Base-by-base conservation (phyloP, 2,113 vertebrate genomes). In the Trinectes maculatus region DNA sequence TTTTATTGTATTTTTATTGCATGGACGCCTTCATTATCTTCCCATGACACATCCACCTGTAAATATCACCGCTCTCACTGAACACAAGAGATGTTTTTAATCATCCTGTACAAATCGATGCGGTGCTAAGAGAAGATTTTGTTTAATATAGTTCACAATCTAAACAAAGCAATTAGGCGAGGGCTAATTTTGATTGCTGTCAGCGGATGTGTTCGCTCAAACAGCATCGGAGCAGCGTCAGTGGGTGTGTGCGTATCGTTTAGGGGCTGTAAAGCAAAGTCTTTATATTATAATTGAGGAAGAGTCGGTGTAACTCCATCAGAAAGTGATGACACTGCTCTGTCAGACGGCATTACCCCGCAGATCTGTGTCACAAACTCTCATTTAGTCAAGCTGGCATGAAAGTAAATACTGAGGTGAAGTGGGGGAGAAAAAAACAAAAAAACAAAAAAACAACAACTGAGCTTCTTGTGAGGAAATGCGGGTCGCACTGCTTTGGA, bases 401-500 rank as follows among this genome's bases (percentile, higher is more conserved):
- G 3, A 67, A 79, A 74, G 69, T 67, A 81, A 85, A 83, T 46
- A 57, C 33, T 8, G 61, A 66, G 58, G 57, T 51, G 22, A 39
- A 10, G 22, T 22, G 44, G 34, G 28, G 2, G 29, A 53, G 40
- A 44, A 43, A 9, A 29, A 25, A 21, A 22, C 40, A 71, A 71
- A 71, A 77, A 39, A 4, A 1, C 9, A 12, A 46, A 19, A 9
- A 19, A 19, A 19, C 9, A 42, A 19, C 8, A 10, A 21, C 9
- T 40, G 82, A 87, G 86, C 86, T 85, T 90, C 67, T 80, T 67
- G 56, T 66, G 77, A 84, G 79, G 74, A 76, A 78, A 69, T n/a
- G 72, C 70, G 13, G 51, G 63, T 69, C 72, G 74, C 80, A 31
- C 56, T 66, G 74, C 66, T 81, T 84, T 71, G 80, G 55, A 83